These are phyloP conservation scores for Hypolimnas misippus DNA, from an alignment of 2,888 invertebrate genomes.

Conservation along the genomic window DNA sequence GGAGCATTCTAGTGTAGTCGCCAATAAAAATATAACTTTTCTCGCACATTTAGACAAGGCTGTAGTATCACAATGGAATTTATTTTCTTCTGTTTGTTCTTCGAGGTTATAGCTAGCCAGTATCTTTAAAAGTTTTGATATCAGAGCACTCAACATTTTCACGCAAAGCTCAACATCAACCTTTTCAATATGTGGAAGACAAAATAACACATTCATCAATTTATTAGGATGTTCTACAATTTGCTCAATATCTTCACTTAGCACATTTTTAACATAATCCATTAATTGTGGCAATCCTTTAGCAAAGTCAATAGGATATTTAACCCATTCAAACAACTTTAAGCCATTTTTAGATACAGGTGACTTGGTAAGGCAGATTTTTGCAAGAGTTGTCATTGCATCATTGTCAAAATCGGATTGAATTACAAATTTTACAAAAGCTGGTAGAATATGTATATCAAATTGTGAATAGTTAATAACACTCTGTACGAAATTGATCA, in stretches of 20 bases:
- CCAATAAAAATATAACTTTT: constrained; percentile 81
- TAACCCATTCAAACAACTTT: constrained; percentile 85
- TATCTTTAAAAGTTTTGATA: constrained; percentile 57
- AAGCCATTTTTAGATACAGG: constrained; percentile 85
- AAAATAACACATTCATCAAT: constrained; percentile 78
- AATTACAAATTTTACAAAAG: constrained; percentile 84
- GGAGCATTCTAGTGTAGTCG: constrained; percentile 83
- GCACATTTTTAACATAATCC: constrained; percentile 61
- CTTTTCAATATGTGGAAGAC: constrained; percentile 83
- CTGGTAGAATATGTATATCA: constrained; percentile 88
- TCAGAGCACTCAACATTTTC: constrained; percentile 62
- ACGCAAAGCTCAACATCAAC: constrained; percentile 66
- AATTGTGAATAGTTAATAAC: constrained; percentile 87
- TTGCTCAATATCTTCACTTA: constrained; percentile 64
- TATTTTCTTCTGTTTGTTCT: constrained; percentile 55
- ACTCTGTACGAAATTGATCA: constrained; percentile 87
- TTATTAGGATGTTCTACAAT: constrained; percentile 68
- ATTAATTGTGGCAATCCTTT: constrained; percentile 66
- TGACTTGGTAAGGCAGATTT: constrained; percentile 87
- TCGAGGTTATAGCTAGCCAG: constrained; percentile 64
- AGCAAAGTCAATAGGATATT: constrained; percentile 86
- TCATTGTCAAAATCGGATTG: constrained; percentile 80
- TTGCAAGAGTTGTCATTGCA: constrained; percentile 85
- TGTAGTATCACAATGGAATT: constrained; percentile 62
- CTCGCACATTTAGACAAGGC: constrained; percentile 64